phyloP scores from a whole-genome alignment of 2,888 invertebrate genomes.

The Eurytoma adleriae region DNA sequence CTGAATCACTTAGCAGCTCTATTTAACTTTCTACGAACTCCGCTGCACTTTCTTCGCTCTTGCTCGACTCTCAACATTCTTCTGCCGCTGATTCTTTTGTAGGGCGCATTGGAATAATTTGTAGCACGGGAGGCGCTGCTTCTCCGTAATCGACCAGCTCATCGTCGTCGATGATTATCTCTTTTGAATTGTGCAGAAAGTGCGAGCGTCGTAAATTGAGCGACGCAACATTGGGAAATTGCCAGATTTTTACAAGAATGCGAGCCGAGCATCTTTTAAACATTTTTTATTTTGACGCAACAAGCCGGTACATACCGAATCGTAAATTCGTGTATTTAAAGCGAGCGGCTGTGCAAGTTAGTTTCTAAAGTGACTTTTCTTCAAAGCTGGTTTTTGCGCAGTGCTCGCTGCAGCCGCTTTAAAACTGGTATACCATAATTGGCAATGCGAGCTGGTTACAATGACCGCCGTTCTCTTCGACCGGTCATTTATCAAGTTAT shows the following conservation, averaged over 20 bases:
- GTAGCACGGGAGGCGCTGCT: not conserved
- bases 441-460: too few relatives aligned
- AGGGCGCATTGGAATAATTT: conserved; percentile 4
- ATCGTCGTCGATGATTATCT: not conserved
- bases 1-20: conserved; percentile 9
- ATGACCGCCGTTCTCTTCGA: too few relatives aligned
- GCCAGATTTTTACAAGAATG: too few relatives aligned
- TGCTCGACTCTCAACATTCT: not conserved
- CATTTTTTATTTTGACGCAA: too few relatives aligned
- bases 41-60: conserved; percentile 19
- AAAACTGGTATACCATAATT: conserved; percentile 3
- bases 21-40: conserved; percentile 42
- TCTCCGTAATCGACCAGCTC: not conserved
- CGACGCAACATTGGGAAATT: too few relatives aligned
- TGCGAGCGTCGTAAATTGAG: too few relatives aligned
- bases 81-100: conserved; percentile 1
- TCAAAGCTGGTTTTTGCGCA: conserved; percentile 6
- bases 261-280: too few relatives aligned
- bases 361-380: conserved; percentile 2
- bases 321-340: not conserved
- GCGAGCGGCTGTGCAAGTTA: not conserved
- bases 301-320: too few relatives aligned
- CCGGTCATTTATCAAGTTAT: too few relatives aligned
- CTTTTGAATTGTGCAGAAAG: too few relatives aligned
- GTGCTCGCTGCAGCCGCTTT: not conserved